Base-by-base conservation (phyloP, 1,140 invertebrate genomes). In the Pseudoatta argentina region DNA sequence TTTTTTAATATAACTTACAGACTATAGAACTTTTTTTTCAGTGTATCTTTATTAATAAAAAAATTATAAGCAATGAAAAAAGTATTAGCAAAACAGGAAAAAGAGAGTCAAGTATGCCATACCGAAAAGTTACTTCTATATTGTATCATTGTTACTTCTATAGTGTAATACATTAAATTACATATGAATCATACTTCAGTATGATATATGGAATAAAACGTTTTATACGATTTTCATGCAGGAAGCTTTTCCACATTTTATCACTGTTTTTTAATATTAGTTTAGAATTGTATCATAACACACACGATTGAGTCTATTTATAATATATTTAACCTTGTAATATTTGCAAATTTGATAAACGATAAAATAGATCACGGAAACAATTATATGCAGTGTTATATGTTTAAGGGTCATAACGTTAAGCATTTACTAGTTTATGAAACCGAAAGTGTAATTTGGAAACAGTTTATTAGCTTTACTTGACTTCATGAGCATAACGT, bases 261-360 rank as follows among this genome's bases (percentile, higher is more conserved):
- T 81, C 48, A 71, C 44, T 79, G n/a, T 51, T 81, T 81, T 82
- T 75, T 34, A 18, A 48, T 83, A 61, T 75, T 75, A 51, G 69
- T 16, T 14, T 51, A 61, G 24, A 83, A 75, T 82, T 72, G 67
- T 72, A 39, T 61, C 21, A 24, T 59, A 30, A 73, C 44, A 75
- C 44, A 51, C 39, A 21, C 53, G 39, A 63, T 83, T 27, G 55
- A 2, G 61, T 75, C 44, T 51, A 83, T 73, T 83, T 83, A 69
- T 30, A 30, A 30, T 30, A 30, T 14, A 61, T 61, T 73, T 83
- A 61, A 75, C 24, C 30, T 61, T 1, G 27, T 44, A 18, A 73
- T 73, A 82, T 75, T 83, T 73, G 18, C n/a, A 61, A 27, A 51
- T 75, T 59, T 1, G 24, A 71, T 59, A 44, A 39, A 24, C 67